phyloP scores from a whole-genome alignment of 1,140 invertebrate genomes.

The Cotesia chilonis region DNA sequence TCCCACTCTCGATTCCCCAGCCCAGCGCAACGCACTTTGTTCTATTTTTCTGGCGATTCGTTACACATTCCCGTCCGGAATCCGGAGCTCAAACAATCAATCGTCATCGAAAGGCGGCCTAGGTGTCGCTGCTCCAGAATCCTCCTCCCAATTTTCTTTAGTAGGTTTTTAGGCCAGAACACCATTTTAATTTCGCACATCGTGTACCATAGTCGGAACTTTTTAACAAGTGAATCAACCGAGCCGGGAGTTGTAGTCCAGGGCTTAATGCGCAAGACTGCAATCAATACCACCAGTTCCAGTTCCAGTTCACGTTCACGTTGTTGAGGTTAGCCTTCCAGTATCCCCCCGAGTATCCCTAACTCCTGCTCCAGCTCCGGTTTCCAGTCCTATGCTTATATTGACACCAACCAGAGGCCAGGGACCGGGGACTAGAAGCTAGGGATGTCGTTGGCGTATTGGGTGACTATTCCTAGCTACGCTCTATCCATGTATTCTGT shows the following conservation, averaged over 20 bases:
- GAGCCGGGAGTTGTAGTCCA: neutral
- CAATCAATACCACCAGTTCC: slow-evolving; percentile 40
- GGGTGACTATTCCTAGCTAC: slow-evolving; percentile 5
- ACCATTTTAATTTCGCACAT: neutral
- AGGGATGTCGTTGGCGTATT: slow-evolving; percentile 11
- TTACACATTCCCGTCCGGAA: no score
- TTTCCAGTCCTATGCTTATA: neutral
- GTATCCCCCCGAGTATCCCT: slow-evolving; percentile 1
- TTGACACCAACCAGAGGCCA: neutral
- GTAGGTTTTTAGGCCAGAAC: slow-evolving; percentile 1
- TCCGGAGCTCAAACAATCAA: no score
- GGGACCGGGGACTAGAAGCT: no score
- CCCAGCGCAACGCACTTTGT: slow-evolving; percentile 17
- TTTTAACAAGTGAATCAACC: neutral
- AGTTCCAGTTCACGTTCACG: slow-evolving; percentile 39
- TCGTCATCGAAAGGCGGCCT: neutral
- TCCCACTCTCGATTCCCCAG: neutral
- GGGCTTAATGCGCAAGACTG: slow-evolving; percentile 30
- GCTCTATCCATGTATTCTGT: neutral
- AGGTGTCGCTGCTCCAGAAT: neutral
- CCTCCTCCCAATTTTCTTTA: neutral
- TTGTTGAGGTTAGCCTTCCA: slow-evolving; percentile 34
- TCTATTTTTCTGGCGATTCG: neutral
- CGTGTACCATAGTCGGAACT: neutral
- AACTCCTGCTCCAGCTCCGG: neutral